Conservation (phyloP, 2,888 invertebrate species). For the Linnaemya vulpina region DNA sequence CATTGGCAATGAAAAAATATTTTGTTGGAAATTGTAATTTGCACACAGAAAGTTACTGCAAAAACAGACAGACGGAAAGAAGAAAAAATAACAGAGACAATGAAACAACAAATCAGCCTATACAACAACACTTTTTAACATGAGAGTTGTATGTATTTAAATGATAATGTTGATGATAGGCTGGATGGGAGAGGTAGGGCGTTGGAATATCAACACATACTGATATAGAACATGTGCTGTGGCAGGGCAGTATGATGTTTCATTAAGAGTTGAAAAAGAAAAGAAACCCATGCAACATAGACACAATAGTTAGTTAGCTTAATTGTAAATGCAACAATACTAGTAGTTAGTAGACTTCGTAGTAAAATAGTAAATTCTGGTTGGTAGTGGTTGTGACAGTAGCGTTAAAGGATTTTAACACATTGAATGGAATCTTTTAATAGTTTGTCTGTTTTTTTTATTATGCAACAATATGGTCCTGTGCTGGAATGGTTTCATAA, state of each 20-base stretch:
- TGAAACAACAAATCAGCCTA: constrained; percentile 53
- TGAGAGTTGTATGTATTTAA: constrained; percentile 10
- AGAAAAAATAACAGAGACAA: constrained; percentile 30
- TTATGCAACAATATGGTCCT: constrained; percentile 37
- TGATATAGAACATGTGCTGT: not conserved
- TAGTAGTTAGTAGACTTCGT: not conserved
- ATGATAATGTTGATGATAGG: not conserved
- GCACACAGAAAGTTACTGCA: constrained; percentile 15
- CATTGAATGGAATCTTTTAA: constrained; percentile 26
- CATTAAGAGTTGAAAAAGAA: constrained; percentile 32
- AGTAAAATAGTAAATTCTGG: constrained; percentile 18
- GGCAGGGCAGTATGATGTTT: constrained; percentile 31
- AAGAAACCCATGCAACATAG: constrained; percentile 21
- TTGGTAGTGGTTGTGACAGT: constrained; percentile 3
- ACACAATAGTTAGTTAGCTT: constrained; percentile 64
- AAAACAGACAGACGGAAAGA: not conserved
- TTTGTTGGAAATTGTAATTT: constrained; percentile 56
- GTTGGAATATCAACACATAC: constrained; percentile 17
- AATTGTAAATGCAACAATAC: constrained; percentile 49
- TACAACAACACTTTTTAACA: constrained; percentile 43
- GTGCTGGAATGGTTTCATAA: not conserved
- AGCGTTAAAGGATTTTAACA: constrained; percentile 39
- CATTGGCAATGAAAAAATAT: constrained; percentile 71
- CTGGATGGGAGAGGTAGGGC: not conserved
- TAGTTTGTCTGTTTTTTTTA: constrained; percentile 9